Conservation (phyloP, 2,888 invertebrate genomes). For the Torymus tubicola region DNA sequence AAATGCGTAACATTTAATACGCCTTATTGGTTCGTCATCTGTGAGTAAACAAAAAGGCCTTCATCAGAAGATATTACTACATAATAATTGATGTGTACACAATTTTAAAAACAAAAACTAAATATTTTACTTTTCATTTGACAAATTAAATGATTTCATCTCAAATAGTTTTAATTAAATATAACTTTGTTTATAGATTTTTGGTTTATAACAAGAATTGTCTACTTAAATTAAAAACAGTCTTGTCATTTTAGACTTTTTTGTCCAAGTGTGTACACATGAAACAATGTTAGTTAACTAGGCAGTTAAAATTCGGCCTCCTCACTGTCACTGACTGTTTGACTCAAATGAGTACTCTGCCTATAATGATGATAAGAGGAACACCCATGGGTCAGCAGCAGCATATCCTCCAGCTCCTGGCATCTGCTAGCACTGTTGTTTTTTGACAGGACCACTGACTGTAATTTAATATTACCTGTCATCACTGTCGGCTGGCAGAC, state of each 20-base stretch:
- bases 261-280: slow-evolving; percentile 38
- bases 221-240: slow-evolving; percentile 25
- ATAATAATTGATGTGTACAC: slow-evolving; percentile 37
- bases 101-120: slow-evolving; percentile 4
- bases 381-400: slow-evolving; percentile 83
- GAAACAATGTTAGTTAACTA: slow-evolving; percentile 23
- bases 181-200: slow-evolving; percentile 9
- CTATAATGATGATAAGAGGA: slow-evolving; percentile 77
- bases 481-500: slow-evolving; percentile 26
- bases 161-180: not conserved
- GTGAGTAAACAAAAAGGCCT: slow-evolving; percentile 17
- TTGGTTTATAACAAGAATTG: slow-evolving; percentile 4
- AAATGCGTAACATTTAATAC: slow-evolving; percentile 57
- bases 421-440: slow-evolving; percentile 42
- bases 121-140: not conserved
- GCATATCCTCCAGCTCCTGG: slow-evolving; percentile 77
- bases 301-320: slow-evolving; percentile 54
- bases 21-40: slow-evolving; percentile 23
- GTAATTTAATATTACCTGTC: slow-evolving; percentile 60
- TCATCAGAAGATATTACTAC: slow-evolving; percentile 37
- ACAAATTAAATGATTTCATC: not conserved
- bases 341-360: slow-evolving; percentile 18
- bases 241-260: not conserved
- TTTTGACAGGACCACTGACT: slow-evolving; percentile 32
- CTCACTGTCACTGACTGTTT: slow-evolving; percentile 14